Conservation (phyloP, 2,113 vertebrate species). For the Leucopsar rothschildi region DNA sequence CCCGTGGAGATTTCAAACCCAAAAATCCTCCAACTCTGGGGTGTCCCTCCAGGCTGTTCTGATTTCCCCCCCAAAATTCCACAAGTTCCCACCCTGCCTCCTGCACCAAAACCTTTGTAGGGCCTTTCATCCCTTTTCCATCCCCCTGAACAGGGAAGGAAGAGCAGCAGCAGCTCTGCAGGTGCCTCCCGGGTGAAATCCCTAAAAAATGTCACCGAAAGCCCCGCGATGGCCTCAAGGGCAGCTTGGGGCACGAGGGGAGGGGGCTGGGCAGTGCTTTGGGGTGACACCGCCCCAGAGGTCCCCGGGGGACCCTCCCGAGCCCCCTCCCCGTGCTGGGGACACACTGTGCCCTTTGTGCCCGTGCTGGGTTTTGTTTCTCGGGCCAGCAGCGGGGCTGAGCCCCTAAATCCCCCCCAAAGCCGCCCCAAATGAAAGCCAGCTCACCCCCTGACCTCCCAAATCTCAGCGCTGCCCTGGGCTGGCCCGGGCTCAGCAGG, state of each 20-base stretch:
- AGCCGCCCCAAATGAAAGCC: constrained; percentile 49
- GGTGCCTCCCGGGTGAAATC: background rate
- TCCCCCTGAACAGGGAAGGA: background rate
- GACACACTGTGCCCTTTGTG: constrained; percentile 19
- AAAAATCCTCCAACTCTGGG: rapidly evolving
- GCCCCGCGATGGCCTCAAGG: rapidly evolving
- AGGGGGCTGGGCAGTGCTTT: rapidly evolving
- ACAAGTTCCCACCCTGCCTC: background rate
- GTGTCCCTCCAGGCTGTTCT: too few relatives aligned
- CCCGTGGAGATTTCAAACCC: background rate
- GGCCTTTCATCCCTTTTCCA: background rate
- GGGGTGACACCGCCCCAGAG: background rate
- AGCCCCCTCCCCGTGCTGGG: background rate
- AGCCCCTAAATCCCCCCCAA: constrained; percentile 32
- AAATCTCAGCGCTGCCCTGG: background rate
- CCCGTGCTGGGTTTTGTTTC: background rate
- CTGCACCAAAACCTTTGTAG: rapidly evolving
- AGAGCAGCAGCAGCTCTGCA: background rate
- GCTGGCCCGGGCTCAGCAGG: background rate
- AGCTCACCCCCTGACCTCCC: background rate
- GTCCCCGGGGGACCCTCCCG: background rate
- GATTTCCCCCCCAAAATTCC: background rate
- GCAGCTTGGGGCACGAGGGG: background rate
- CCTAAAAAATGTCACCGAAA: rapidly evolving
- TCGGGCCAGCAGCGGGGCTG: background rate